These are phyloP conservation scores for Nansenia antarctica DNA, from an alignment of 2,113 vertebrate species.

Conservation along the genomic window DNA sequence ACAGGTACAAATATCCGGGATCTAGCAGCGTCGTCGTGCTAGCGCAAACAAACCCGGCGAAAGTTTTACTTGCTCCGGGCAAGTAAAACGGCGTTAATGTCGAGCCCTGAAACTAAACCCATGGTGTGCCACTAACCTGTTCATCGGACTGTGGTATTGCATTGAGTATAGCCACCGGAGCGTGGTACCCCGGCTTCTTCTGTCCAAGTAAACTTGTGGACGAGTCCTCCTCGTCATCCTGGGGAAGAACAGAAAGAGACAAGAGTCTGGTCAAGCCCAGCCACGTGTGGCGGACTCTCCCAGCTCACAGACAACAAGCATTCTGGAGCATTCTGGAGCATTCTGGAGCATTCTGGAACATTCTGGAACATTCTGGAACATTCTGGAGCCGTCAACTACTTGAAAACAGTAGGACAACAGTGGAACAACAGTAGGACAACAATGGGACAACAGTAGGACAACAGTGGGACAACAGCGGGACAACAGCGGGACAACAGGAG, in stretches of 20 bases:
- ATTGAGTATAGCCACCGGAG: constrained; percentile 95
- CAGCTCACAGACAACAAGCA: constrained; percentile 34
- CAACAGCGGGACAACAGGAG: too few species aligned
- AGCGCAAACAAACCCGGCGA: too few species aligned
- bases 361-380: too few species aligned
- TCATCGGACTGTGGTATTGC: constrained; percentile 97
- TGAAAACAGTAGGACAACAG: not conserved
- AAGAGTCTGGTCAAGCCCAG: constrained; percentile 51
- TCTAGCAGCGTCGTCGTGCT: too few species aligned
- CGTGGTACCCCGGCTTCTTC: constrained; percentile 97
- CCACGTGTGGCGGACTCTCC: constrained; percentile 34
- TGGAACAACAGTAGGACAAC: not conserved
- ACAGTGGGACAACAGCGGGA: not conserved
- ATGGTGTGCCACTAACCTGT: constrained; percentile 74
- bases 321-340: too few species aligned
- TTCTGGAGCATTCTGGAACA: too few species aligned
- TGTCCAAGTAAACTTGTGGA: constrained; percentile 92
- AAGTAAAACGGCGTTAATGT: too few species aligned
- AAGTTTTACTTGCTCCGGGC: too few species aligned
- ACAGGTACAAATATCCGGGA: too few species aligned
- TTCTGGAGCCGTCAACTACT: constrained; percentile 23
- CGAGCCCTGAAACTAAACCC: too few species aligned
- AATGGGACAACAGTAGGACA: too few species aligned
- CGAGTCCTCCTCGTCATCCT: constrained; percentile 97
- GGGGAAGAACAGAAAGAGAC: constrained; percentile 13